Conservation (phyloP, 1,140 invertebrate species). For the Lordiphosa mommai region DNA sequence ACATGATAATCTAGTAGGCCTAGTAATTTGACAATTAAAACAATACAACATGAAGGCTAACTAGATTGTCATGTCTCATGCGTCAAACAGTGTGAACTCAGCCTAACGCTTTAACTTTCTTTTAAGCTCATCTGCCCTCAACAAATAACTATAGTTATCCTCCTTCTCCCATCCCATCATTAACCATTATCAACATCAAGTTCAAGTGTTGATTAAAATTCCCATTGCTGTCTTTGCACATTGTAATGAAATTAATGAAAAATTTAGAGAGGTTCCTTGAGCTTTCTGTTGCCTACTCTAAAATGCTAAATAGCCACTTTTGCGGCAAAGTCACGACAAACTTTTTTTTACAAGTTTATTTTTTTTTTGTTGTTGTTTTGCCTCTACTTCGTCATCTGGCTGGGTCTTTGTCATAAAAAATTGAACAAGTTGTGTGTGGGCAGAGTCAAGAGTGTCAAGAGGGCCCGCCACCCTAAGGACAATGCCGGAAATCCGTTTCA, state of each 20-base stretch:
- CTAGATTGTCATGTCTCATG: too few relatives aligned
- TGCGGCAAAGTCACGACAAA: constrained; percentile 54
- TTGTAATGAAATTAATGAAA: constrained; percentile 67
- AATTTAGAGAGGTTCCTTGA: constrained; percentile 52
- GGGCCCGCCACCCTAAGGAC: constrained; percentile 14
- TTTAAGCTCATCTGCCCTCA: too few relatives aligned
- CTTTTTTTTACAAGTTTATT: constrained; percentile 27
- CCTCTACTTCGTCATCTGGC: constrained; percentile 1
- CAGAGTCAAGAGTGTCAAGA: constrained; percentile 55
- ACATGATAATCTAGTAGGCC: too few relatives aligned
- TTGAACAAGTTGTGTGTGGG: constrained; percentile 58
- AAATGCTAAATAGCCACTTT: constrained; percentile 78
- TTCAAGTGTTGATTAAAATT: constrained; percentile 45
- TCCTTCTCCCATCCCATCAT: constrained; percentile 1
- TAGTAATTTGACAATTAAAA: too few relatives aligned
- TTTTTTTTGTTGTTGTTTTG: constrained; percentile 10
- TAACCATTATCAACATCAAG: constrained; percentile 36
- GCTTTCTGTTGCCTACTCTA: constrained; percentile 55
- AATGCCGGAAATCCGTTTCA: constrained; percentile 77
- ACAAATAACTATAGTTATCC: too few relatives aligned
- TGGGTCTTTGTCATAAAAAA: constrained; percentile 63
- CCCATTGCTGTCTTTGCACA: constrained; percentile 19
- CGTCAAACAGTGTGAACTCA: too few relatives aligned
- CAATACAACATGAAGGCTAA: too few relatives aligned
- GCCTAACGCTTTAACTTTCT: too few relatives aligned